phyloP scores from a whole-genome alignment of 1,140 invertebrate species.

The Helicorthomorpha holstii region DNA sequence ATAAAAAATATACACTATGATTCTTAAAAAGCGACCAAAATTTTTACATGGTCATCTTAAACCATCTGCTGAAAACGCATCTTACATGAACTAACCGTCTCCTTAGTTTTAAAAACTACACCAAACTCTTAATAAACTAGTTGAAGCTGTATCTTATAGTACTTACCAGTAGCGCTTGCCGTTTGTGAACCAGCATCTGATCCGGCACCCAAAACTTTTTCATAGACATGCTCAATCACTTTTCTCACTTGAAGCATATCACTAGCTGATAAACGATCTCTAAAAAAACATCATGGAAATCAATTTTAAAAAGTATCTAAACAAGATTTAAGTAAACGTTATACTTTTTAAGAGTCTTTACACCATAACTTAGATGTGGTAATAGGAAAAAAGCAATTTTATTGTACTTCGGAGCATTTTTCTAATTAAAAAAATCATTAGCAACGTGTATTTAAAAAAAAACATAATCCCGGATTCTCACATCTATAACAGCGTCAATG shows the following conservation, averaged over 20 bases:
- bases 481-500: conserved; percentile 78
- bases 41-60: too few relatives aligned
- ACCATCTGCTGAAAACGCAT: too few relatives aligned
- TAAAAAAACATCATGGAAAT: conserved; percentile 21
- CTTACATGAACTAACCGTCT: too few relatives aligned
- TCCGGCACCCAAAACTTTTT: conserved; percentile 81
- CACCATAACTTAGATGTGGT: conserved; percentile 73
- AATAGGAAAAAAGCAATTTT: conserved; percentile 95
- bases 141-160: too few relatives aligned
- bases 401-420: conserved; percentile 85
- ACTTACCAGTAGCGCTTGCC: conserved; percentile 10
- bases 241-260: conserved; percentile 98
- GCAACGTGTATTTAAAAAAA: background rate
- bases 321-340: too few relatives aligned
- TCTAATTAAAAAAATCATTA: conserved; percentile 27
- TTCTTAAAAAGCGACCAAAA: too few relatives aligned
- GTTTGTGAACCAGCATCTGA: conserved; percentile 52
- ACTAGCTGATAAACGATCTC: conserved; percentile 92
- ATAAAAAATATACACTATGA: too few relatives aligned
- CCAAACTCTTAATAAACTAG: too few relatives aligned
- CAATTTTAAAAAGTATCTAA: too few relatives aligned
- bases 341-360: conserved; percentile 87
- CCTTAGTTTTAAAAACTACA: too few relatives aligned
- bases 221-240: conserved; percentile 97
- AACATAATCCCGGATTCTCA: conserved; percentile 15